Base-by-base conservation (phyloP, 2,797 vertebrate species). In the Coccyzus lansbergi region DNA sequence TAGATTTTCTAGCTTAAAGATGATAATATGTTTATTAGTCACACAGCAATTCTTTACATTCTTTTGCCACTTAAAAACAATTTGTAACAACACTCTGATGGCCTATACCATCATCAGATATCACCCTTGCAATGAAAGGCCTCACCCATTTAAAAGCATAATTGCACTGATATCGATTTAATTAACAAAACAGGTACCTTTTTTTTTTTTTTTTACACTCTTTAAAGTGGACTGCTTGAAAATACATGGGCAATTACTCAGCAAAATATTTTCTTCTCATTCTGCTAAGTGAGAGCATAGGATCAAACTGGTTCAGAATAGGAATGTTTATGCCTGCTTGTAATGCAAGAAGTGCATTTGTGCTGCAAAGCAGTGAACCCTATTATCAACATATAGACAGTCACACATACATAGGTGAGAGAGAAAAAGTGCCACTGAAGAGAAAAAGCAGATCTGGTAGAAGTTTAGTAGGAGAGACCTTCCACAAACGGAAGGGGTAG, bases 211-310 rank as follows among this genome's bases (percentile, higher is more conserved):
- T 86, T n/a, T n/a, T n/a, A n/a, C n/a, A 21, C 28, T 62, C 55
- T 92, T 55, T 67, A 46, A 96, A 63, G 46, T 49, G 25, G 44
- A 74, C 71, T 87, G 56, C 88, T 96, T 86, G 22, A 58, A 91
- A 96, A 85, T 12, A 80, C 31, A 93, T 88, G 70, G 74, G 75
- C 77, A 94, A 36, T 81, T 93, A 83, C 55, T 86, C 86, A 92
- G 48, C 51, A 94, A 90, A 96, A 93, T 31, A 75, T 7, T 74
- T 93, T 93, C 60, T 90, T 86, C 94, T 44, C 44, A 75, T 76
- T 34, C 88, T 77, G 34, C 63, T 83, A 89, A 95, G 83, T 53
- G 55, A 40, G 36, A 91, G 59, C 65, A 79, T 58, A 68, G 60
- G 60, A 91, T 60, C 14, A 77, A 70, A 89, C 59, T 4, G 9